These are phyloP conservation scores for Leucania comma DNA, from an alignment of 2,888 invertebrate genomes.

Conservation along the genomic window DNA sequence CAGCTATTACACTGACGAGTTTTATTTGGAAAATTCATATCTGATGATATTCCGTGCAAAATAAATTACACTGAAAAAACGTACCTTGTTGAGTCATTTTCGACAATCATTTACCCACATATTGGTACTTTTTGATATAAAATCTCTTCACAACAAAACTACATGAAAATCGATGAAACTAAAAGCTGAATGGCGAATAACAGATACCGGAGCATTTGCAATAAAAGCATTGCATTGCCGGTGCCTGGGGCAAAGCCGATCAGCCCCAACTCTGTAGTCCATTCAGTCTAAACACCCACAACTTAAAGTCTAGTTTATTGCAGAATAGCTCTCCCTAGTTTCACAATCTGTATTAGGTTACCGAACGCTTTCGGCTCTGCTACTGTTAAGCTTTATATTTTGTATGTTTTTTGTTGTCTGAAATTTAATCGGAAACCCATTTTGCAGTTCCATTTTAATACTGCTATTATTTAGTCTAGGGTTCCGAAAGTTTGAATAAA, in stretches of 20 bases:
- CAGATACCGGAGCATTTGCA: constrained; percentile 63
- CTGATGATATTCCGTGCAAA: background rate
- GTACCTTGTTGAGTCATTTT: background rate
- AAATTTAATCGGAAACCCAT: constrained; percentile 75
- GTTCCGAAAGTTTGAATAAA: no score
- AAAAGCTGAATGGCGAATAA: constrained; percentile 58
- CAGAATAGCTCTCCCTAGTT: constrained; percentile 64
- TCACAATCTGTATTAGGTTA: constrained; percentile 77
- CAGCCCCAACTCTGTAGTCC: constrained; percentile 61
- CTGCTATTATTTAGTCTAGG: constrained; percentile 35
- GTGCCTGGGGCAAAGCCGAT: constrained; percentile 72
- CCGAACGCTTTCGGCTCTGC: constrained; percentile 73
- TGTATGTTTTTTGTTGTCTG: constrained; percentile 73
- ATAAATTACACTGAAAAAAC: background rate
- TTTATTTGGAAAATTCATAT: background rate
- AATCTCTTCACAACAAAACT: constrained; percentile 21
- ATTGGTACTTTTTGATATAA: background rate
- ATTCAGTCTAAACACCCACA: constrained; percentile 72
- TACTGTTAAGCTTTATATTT: constrained; percentile 71
- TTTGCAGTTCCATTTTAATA: constrained; percentile 64
- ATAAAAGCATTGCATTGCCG: constrained; percentile 74
- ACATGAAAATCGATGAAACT: constrained; percentile 50
- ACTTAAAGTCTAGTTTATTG: constrained; percentile 77
- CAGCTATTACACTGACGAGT: background rate
- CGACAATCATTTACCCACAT: background rate